A percentile compares a stretch with the other conserved stretches of the same genome.
phyloP scores from a whole-genome alignment of 2,113 vertebrate genomes.

The zebrafish (Danio rerio) region DNA sequence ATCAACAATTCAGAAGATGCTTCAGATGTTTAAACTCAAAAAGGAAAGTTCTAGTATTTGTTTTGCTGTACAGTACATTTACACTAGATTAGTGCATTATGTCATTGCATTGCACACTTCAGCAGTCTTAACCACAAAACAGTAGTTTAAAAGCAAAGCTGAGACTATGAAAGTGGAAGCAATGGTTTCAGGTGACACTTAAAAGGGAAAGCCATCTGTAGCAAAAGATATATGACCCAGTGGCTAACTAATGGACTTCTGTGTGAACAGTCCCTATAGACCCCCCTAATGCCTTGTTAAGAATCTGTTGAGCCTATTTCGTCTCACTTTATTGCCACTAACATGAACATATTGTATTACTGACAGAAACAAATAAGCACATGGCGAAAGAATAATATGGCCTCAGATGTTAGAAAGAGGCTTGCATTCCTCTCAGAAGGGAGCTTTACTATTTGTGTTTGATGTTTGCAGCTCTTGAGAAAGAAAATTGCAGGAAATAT shows the following conservation, averaged over 20 bases:
- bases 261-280: conserved; percentile 63
- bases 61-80: not conserved
- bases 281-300: conserved; percentile 61
- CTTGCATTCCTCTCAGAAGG: conserved; percentile 40
- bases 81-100: not conserved
- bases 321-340: conserved; percentile 65
- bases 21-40: too few species aligned
- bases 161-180: conserved; percentile 55
- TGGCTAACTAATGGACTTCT: conserved; percentile 68
- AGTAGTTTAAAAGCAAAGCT: conserved; percentile 50
- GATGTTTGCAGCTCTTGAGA: conserved; percentile 21
- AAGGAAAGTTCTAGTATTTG: not conserved
- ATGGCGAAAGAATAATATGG: conserved; percentile 52
- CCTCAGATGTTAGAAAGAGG: conserved; percentile 48
- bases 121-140: conserved; percentile 34
- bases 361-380: conserved; percentile 62
- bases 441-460: conserved; percentile 11
- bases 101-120: not conserved
- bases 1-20: too few species aligned
- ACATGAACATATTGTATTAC: conserved; percentile 66
- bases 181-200: conserved; percentile 66
- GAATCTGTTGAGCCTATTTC: conserved; percentile 70
- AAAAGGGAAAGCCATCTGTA: conserved; percentile 71
- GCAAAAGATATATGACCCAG: conserved; percentile 63
- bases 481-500: not conserved